Evolutionary conservation across 2,888 invertebrate genomes (phyloP).

Genomic region (Ischnus inquisitorius): DNA sequence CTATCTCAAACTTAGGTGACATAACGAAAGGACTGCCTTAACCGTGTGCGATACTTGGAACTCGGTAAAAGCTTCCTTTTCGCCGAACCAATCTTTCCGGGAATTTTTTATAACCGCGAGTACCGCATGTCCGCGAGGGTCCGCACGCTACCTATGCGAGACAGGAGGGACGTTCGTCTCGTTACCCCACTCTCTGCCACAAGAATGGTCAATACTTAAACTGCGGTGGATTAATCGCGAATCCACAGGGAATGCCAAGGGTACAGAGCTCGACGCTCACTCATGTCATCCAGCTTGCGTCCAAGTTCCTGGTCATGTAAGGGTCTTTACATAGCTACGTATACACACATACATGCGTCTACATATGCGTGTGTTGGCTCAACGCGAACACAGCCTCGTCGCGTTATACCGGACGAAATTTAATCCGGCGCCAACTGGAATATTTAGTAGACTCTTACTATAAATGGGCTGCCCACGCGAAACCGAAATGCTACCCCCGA

Average conservation of each 20-base stretch:
- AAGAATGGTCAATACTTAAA: slow-evolving; percentile 39
- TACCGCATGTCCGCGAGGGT: background rate
- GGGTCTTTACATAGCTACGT: background rate
- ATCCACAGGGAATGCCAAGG: slow-evolving; percentile 8
- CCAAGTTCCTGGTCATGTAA: background rate
- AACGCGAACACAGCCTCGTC: slow-evolving; percentile 46
- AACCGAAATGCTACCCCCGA: slow-evolving; percentile 63
- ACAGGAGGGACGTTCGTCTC: background rate
- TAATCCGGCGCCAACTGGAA: slow-evolving; percentile 70
- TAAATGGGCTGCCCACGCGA: slow-evolving; percentile 69
- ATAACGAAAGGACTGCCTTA: too few species aligned
- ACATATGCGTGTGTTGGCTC: background rate
- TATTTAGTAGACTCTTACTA: slow-evolving; percentile 71
- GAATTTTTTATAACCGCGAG: slow-evolving; percentile 8
- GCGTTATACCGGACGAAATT: slow-evolving; percentile 65
- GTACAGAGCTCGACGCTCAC: background rate
- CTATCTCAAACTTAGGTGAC: too few species aligned
- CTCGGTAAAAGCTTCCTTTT: background rate
- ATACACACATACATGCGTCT: background rate
- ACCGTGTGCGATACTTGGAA: background rate
- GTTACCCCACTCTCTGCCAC: background rate
- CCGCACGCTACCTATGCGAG: background rate
- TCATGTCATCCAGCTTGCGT: background rate
- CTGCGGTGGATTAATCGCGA: slow-evolving; percentile 16
- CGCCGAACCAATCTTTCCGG: slow-evolving; percentile 14